These are phyloP conservation scores for Enteromius unitaeniatus DNA, from an alignment of 2,797 vertebrate genomes.

Conservation along the genomic window DNA sequence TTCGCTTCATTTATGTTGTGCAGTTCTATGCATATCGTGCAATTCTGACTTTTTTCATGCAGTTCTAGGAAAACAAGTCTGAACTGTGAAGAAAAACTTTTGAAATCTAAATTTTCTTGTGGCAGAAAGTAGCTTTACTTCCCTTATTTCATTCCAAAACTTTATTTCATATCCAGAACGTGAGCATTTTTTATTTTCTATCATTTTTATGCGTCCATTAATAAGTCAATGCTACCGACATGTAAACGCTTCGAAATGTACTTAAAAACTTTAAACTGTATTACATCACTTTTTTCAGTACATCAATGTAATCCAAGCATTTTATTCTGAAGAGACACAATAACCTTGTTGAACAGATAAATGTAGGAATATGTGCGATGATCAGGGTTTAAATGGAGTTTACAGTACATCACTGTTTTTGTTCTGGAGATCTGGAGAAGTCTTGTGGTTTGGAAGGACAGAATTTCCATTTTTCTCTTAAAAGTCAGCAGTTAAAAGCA, in stretches of 20 bases:
- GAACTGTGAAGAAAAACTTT: too few species aligned
- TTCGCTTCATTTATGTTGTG: too few species aligned
- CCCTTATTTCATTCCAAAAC: neutral
- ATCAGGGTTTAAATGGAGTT: neutral
- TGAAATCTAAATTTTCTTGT: too few species aligned
- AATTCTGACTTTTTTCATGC: too few species aligned
- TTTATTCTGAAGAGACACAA: neutral
- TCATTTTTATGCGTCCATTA: neutral
- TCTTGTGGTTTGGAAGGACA: neutral
- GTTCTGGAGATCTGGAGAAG: neutral
- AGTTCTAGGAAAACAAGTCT: too few species aligned
- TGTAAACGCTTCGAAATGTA: neutral
- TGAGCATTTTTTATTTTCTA: neutral
- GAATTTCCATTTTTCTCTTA: neutral
- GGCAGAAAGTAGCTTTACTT: too few species aligned
- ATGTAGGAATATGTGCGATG: neutral
- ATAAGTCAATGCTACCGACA: neutral
- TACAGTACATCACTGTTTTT: neutral
- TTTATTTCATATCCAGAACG: neutral
- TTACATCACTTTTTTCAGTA: too few species aligned
- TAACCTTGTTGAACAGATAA: neutral
- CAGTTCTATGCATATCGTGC: too few species aligned
- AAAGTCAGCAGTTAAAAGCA: neutral
- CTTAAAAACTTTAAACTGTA: neutral
- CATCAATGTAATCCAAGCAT: neutral